These are phyloP conservation scores for Tolmerus cingulatus DNA, from an alignment of 2,888 invertebrate species.

Conservation along the genomic window DNA sequence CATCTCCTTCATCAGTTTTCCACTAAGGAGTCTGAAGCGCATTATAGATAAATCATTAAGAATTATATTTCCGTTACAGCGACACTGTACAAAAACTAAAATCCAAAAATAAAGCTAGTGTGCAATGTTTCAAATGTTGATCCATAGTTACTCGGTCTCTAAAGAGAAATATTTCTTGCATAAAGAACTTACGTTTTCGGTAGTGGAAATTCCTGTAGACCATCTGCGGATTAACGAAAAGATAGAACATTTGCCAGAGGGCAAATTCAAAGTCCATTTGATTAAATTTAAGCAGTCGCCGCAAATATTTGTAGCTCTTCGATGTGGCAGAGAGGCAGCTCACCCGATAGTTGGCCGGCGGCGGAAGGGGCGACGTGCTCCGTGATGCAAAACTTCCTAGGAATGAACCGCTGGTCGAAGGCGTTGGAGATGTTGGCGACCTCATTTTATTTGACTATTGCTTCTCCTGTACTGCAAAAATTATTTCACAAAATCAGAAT, in stretches of 20 bases:
- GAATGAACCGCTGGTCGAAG: conserved; percentile 64
- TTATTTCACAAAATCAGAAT: conserved; percentile 16
- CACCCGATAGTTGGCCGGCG: conserved; percentile 73
- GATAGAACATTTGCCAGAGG: conserved; percentile 98
- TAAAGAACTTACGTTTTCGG: conserved; percentile 84
- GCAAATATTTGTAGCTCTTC: conserved; percentile 86
- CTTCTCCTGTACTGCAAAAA: not conserved
- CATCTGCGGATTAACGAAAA: conserved; percentile 94
- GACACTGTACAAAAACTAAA: not conserved
- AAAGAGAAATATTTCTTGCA: not conserved
- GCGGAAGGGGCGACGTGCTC: conserved; percentile 73
- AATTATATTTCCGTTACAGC: not conserved
- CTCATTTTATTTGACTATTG: conserved; percentile 64
- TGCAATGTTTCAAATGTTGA: not conserved
- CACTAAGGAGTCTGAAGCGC: not conserved
- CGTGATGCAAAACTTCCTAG: conserved; percentile 61
- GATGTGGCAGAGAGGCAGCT: conserved; percentile 84
- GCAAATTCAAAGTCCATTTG: conserved; percentile 99
- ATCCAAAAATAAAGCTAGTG: not conserved
- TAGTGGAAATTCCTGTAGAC: conserved; percentile 97
- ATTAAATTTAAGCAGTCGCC: conserved; percentile 85
- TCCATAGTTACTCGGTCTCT: not conserved
- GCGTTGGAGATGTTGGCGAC: conserved; percentile 70
- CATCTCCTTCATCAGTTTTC: not conserved
- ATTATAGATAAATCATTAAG: not conserved